Evolutionary conservation across 2,888 invertebrate genomes (phyloP).

Genomic region (Rhorus exstirpatorius): DNA sequence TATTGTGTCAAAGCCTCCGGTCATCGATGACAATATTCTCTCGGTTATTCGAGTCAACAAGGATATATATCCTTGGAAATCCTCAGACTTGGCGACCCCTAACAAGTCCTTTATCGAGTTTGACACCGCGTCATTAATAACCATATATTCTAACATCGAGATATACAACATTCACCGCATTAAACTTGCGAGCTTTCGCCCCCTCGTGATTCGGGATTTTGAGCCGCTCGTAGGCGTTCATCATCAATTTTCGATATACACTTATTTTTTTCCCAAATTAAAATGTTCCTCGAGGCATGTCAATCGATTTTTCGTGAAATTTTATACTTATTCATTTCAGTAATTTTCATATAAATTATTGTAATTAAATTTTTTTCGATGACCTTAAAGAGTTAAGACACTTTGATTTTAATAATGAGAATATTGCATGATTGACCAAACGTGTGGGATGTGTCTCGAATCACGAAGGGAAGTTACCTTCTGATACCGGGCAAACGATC

Average conservation of each 20-base stretch:
- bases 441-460: too few species aligned
- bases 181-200: slow-evolving; percentile 1
- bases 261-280: too few species aligned
- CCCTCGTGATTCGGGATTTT: slow-evolving; percentile 3
- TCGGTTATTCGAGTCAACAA: slow-evolving; percentile 35
- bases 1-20: slow-evolving; percentile 30
- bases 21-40: slow-evolving; percentile 48
- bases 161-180: background rate
- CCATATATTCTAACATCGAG: slow-evolving; percentile 34
- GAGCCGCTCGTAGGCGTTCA: background rate
- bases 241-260: background rate
- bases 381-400: too few species aligned
- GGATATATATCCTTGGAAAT: slow-evolving; percentile 17
- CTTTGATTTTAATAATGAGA: too few species aligned
- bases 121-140: slow-evolving; percentile 31
- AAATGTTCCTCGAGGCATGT: too few species aligned
- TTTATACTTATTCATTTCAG: too few species aligned
- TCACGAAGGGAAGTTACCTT: too few species aligned
- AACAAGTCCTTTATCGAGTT: slow-evolving; percentile 30
- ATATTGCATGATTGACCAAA: too few species aligned
- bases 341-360: too few species aligned
- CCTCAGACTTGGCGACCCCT: slow-evolving; percentile 9
- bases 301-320: too few species aligned
- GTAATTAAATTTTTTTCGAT: too few species aligned
- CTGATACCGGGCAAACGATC: too few species aligned